Evolutionary conservation across 2,113 vertebrate species (phyloP).

Genomic region (Atractosteus spatula): DNA sequence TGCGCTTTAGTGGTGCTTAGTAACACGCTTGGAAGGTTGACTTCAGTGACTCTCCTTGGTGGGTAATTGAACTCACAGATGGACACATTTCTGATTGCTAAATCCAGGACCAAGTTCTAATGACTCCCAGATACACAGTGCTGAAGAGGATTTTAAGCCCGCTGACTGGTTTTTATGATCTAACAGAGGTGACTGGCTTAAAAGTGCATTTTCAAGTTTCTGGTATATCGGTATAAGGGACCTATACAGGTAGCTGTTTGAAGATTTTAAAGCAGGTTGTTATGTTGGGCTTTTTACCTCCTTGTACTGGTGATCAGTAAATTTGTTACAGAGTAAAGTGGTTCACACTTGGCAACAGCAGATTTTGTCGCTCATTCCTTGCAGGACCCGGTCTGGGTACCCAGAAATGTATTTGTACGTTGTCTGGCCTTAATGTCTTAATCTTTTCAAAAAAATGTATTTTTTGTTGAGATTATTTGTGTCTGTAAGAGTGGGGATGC

Average conservation of each 20-base stretch:
- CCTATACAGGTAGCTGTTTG: neutral
- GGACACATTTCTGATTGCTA: too few species aligned
- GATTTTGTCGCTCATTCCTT: neutral
- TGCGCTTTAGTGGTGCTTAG: too few species aligned
- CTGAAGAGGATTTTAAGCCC: too few species aligned
- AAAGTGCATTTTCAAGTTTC: too few species aligned
- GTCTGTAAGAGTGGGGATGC: slow-evolving; percentile 9
- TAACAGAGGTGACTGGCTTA: too few species aligned
- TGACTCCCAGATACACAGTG: too few species aligned
- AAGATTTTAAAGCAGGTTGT: slow-evolving; percentile 7
- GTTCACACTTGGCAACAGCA: neutral
- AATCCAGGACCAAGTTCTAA: too few species aligned
- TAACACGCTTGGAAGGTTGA: too few species aligned
- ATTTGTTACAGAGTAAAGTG: neutral
- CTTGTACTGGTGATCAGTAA: neutral
- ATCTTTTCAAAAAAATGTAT: neutral
- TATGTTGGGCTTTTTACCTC: neutral
- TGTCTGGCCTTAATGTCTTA: slow-evolving; percentile 18
- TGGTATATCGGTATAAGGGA: neutral
- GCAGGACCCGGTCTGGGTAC: slow-evolving; percentile 1
- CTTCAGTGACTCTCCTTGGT: too few species aligned
- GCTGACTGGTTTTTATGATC: too few species aligned
- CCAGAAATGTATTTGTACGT: neutral
- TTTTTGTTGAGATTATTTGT: slow-evolving; percentile 2
- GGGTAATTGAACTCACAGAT: too few species aligned